Base-by-base conservation (phyloP, 23 tunicate species). In the Pegea sp. region DNA sequence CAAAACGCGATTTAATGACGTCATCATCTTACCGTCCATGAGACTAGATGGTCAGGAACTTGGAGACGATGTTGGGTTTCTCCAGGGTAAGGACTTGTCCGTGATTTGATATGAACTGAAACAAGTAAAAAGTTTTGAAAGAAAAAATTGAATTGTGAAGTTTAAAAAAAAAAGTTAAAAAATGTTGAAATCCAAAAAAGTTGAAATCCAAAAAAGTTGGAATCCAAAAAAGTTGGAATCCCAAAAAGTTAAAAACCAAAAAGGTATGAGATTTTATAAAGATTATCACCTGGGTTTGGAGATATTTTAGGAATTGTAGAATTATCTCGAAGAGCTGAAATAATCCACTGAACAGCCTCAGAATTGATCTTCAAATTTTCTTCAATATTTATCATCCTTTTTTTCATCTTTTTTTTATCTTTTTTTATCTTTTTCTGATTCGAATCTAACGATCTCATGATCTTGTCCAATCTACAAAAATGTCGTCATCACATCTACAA, bases 31-130 rank as follows among this genome's bases (percentile, higher is more conserved):
- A 79, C 92, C 33, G 56, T 71, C 92, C 92, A 79, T 11, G 67
- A 54, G 6, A 79, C 92, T 34, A 64, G 27, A 25, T 60, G 55
- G 32, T 65, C 73, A 1, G 61, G 56, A 26, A 77, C 71, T 18
- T 54, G 27, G 28, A 64, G 32, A 30, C 75, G 34, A 30, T 31
- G 24, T 0, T 57, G 52, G 24, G 60, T 25, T 43, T 32, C 48
- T 52, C 65, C 24, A 8, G 92, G 78, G 52, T 79, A 79, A 2
- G 63, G 59, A 26, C 43, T 34, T 2, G 34, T 42, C 52, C 78
- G 26, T 5, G 92, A 63, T 59, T 71, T 79, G 16, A 51, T 24
- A 54, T 79, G 92, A 27, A 79, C 78, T 64, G 30, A 28, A 65
- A 57, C 54, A 64, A 29, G 8, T 16, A 18, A 42, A 42, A 7